phyloP scores from a whole-genome alignment of 1,140 invertebrate species.

The Anastrepha ludens region DNA sequence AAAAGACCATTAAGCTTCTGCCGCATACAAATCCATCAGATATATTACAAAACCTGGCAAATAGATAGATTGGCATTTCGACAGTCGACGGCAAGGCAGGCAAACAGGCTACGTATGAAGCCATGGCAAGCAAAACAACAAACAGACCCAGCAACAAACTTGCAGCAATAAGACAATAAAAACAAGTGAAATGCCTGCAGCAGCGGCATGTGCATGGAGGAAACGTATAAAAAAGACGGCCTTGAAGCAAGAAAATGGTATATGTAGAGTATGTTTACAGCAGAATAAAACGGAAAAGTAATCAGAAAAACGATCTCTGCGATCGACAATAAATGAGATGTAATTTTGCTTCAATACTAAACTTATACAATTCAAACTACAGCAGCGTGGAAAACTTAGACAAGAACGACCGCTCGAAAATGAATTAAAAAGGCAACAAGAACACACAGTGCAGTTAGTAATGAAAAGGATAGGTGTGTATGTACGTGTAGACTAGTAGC shows the following conservation, averaged over 20 bases:
- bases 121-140: neutral
- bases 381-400: neutral
- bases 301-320: neutral
- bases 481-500: conserved; percentile 11
- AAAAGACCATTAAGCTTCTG: conserved; percentile 34
- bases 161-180: neutral
- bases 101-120: neutral
- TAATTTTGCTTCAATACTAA: conserved; percentile 48
- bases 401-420: neutral
- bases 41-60: conserved; percentile 45
- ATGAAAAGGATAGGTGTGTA: neutral
- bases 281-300: neutral
- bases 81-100: neutral
- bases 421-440: neutral
- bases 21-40: conserved; percentile 44
- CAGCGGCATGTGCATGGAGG: neutral
- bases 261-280: neutral
- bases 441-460: neutral
- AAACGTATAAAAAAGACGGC: neutral
- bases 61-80: conserved; percentile 37
- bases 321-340: conserved; percentile 54
- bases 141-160: neutral
- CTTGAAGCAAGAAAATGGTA: neutral
- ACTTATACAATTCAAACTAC: neutral
- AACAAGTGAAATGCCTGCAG: conserved; percentile 9